Percentiles rank a stretch among this genome's conserved stretches.
phyloP scores from a whole-genome alignment of 1,140 invertebrate species.

The Drosophila gunungcola region DNA sequence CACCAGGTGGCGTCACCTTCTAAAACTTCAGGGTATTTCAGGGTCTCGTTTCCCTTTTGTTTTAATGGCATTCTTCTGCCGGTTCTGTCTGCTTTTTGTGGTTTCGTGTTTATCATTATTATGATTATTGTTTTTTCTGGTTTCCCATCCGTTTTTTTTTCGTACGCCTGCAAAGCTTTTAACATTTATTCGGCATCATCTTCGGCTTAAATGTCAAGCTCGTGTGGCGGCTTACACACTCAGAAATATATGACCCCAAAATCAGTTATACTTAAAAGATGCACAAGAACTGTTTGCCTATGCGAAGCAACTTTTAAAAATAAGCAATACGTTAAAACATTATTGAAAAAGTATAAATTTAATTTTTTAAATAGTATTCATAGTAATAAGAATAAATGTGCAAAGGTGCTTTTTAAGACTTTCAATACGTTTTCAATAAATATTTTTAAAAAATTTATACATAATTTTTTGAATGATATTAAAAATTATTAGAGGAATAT shows the following conservation, averaged over 20 bases:
- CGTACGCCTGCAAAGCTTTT: slow-evolving; percentile 54
- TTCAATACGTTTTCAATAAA: too few relatives aligned
- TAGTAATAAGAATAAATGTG: too few relatives aligned
- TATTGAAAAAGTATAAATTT: too few relatives aligned
- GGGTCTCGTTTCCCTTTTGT: slow-evolving; percentile 13
- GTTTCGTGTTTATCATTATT: slow-evolving; percentile 63
- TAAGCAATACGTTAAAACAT: too few relatives aligned
- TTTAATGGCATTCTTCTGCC: slow-evolving; percentile 21
- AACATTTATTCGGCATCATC: slow-evolving; percentile 66
- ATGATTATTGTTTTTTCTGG: slow-evolving; percentile 56
- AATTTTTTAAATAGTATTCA: too few relatives aligned
- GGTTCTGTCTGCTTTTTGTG: slow-evolving; percentile 56
- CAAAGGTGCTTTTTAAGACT: too few relatives aligned
- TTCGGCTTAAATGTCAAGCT: slow-evolving; percentile 74
- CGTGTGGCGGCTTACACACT: slow-evolving; percentile 44
- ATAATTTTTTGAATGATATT: too few relatives aligned
- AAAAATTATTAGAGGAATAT: too few relatives aligned
- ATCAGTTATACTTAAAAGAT: not conserved
- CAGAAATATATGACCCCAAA: not conserved
- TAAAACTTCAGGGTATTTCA: slow-evolving; percentile 24
- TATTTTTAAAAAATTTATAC: too few relatives aligned
- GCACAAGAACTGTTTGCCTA: too few relatives aligned
- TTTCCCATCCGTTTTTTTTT: slow-evolving; percentile 26
- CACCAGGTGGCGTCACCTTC: slow-evolving; percentile 9
- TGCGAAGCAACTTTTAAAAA: too few relatives aligned